phyloP scores from a whole-genome alignment of 2,113 vertebrate genomes.

The Pleuronectes platessa region DNA sequence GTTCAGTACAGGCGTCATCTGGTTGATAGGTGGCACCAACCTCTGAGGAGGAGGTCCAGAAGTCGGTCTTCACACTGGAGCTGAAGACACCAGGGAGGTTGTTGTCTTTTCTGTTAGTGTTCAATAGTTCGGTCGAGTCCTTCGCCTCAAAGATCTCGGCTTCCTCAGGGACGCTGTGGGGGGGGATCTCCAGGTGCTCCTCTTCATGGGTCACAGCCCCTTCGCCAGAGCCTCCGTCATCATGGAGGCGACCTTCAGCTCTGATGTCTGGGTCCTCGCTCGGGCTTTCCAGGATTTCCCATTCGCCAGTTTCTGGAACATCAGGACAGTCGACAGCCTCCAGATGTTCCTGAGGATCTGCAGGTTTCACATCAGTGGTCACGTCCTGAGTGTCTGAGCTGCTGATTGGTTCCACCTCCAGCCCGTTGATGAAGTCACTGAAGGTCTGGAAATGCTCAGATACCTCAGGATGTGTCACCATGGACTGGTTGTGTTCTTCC shows the following conservation, averaged over 20 bases:
- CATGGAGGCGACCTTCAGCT: not conserved
- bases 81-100: slow-evolving; percentile 44
- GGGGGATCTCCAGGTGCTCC: slow-evolving; percentile 27
- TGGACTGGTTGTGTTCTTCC: slow-evolving; percentile 44
- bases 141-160: slow-evolving; percentile 46
- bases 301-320: slow-evolving; percentile 44
- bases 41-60: slow-evolving; percentile 69
- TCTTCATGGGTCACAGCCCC: not conserved
- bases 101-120: slow-evolving; percentile 54
- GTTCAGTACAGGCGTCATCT: slow-evolving; percentile 19
- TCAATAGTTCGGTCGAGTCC: slow-evolving; percentile 32
- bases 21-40: slow-evolving; percentile 66
- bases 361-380: not conserved
- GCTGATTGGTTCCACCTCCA: slow-evolving; percentile 51
- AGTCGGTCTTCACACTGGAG: slow-evolving; percentile 59
- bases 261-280: slow-evolving; percentile 18
- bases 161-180: slow-evolving; percentile 9
- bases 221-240: not conserved
- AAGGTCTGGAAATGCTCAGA: slow-evolving; percentile 41
- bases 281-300: slow-evolving; percentile 43
- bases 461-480: slow-evolving; percentile 49
- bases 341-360: slow-evolving; percentile 31
- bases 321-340: slow-evolving; percentile 15
- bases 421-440: slow-evolving; percentile 31
- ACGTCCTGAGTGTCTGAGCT: slow-evolving; percentile 2